These are phyloP conservation scores for Corythoichthys intestinalis DNA, from an alignment of 2,113 vertebrate genomes.

Conservation along the genomic window DNA sequence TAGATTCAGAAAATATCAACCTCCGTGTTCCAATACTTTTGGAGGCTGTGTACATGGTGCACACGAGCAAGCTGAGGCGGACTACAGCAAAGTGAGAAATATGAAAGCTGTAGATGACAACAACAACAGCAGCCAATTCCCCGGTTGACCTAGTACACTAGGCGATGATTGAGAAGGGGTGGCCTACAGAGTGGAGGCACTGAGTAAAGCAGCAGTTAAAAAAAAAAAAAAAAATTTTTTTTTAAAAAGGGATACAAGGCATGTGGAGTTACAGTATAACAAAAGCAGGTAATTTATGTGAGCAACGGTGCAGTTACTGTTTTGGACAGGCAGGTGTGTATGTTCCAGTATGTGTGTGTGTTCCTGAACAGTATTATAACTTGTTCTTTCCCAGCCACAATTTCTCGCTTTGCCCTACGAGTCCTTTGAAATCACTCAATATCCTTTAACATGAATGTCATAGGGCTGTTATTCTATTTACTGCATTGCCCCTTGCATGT, in stretches of 20 bases:
- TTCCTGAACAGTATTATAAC: slow-evolving; percentile 39
- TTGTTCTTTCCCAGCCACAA: slow-evolving; percentile 48
- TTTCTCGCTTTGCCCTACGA: slow-evolving; percentile 64
- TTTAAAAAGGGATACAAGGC: slow-evolving; percentile 23
- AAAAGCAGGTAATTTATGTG: slow-evolving; percentile 45
- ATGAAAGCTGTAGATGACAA: slow-evolving; percentile 43
- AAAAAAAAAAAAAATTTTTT: too few species aligned
- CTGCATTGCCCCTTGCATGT: slow-evolving; percentile 37
- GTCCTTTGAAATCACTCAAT: slow-evolving; percentile 69
- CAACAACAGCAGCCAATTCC: slow-evolving; percentile 37
- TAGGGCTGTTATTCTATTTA: slow-evolving; percentile 66
- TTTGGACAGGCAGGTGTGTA: slow-evolving; percentile 26
- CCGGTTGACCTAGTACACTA: slow-evolving; percentile 36
- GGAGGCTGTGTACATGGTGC: neutral
- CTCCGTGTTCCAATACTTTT: neutral
- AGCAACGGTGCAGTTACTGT: slow-evolving; percentile 26
- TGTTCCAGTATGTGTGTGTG: slow-evolving; percentile 12
- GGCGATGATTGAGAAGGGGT: slow-evolving; percentile 4
- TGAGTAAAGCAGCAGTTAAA: neutral
- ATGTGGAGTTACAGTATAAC: slow-evolving; percentile 37
- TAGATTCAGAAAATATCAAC: too few species aligned
- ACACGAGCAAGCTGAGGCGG: slow-evolving; percentile 29
- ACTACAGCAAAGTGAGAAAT: slow-evolving; percentile 39
- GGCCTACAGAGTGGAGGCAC: neutral
- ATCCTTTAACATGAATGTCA: slow-evolving; percentile 73